A percentile compares a stretch with the other conserved stretches of the same genome.
These are phyloP conservation scores for Hypanus sabinus DNA, from an alignment of 2,113 vertebrate genomes.

Conservation along the genomic window DNA sequence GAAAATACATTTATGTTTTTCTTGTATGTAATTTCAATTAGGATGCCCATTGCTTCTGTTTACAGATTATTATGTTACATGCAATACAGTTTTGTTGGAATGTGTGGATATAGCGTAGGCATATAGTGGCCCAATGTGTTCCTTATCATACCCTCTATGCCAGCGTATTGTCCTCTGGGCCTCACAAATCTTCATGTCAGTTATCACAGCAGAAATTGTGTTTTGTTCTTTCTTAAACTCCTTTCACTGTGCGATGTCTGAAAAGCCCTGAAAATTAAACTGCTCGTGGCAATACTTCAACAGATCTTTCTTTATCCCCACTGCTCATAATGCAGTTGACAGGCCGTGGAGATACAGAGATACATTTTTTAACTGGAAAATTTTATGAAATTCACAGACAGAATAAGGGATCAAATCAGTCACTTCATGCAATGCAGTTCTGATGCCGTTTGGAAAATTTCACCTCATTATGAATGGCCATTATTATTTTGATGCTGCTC, in stretches of 20 bases:
- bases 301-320: background rate
- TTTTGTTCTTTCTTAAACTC: background rate
- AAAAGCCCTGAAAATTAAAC: background rate
- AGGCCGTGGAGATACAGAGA: background rate
- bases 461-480: background rate
- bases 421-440: background rate
- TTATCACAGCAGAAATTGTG: background rate
- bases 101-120: background rate
- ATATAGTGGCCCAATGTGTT: background rate
- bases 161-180: background rate
- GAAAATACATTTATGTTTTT: background rate
- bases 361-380: background rate
- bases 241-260: background rate
- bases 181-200: background rate
- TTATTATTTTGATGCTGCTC: background rate
- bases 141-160: background rate
- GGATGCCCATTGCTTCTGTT: background rate
- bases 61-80: background rate
- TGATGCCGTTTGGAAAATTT: background rate
- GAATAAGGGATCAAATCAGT: background rate
- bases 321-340: background rate
- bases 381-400: background rate
- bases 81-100: background rate
- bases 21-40: background rate
- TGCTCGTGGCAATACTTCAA: background rate